phyloP scores from a whole-genome alignment of 2,113 vertebrate genomes.

The Sinocyclocheilus rhinocerous region DNA sequence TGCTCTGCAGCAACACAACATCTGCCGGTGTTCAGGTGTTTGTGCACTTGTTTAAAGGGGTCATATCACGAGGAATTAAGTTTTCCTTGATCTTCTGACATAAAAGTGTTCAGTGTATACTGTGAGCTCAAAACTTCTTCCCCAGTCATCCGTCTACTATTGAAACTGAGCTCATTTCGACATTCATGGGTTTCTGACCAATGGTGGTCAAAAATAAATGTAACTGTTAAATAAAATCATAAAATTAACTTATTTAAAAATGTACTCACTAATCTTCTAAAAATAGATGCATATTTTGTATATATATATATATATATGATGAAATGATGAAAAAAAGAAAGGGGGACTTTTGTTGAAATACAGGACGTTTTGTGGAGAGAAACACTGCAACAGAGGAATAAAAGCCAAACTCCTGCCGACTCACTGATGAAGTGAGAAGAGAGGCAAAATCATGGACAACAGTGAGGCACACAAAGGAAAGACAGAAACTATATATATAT shows the following conservation, averaged over 20 bases:
- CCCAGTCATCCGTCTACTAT: neutral
- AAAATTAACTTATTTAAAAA: neutral
- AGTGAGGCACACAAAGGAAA: too few relatives aligned
- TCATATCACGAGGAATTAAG: neutral
- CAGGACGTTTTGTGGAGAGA: neutral
- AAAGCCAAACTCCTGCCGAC: neutral
- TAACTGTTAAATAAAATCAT: neutral
- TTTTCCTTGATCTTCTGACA: constrained; percentile 9
- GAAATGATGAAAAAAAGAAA: too few relatives aligned
- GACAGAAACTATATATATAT: neutral
- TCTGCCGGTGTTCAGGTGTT: neutral
- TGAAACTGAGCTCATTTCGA: neutral
- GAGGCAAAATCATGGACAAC: neutral
- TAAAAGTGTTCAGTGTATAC: neutral
- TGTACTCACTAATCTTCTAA: neutral
- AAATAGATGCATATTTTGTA: too few relatives aligned
- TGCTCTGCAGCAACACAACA: neutral
- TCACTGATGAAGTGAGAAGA: constrained; percentile 7
- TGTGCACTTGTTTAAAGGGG: neutral
- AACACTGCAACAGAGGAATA: neutral
- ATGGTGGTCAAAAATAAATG: neutral
- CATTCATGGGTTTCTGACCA: neutral
- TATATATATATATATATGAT: too few relatives aligned
- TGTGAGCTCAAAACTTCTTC: neutral
- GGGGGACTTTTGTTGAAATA: neutral